These are phyloP conservation scores for Tapirus terrestris DNA, from an alignment of 2,113 vertebrate genomes.

Conservation along the genomic window DNA sequence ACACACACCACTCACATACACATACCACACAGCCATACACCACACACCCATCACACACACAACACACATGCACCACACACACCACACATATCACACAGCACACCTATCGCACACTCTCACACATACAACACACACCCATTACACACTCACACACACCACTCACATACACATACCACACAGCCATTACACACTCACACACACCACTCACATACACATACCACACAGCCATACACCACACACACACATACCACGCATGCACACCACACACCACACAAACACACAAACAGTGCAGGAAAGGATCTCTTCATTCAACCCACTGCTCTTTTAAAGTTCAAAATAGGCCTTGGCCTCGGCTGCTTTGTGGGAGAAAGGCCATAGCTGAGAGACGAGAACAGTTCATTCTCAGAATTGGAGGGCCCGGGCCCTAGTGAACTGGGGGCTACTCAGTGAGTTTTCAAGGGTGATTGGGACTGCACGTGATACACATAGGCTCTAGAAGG, in stretches of 20 bases:
- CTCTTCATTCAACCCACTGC: not conserved
- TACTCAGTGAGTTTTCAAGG: not conserved
- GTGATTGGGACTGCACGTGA: not conserved
- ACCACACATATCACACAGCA: not conserved
- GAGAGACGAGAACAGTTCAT: accelerated
- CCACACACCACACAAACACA: not conserved
- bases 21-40: not conserved
- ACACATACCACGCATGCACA: not conserved
- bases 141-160: not conserved
- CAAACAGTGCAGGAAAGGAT: not conserved
- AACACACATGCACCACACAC: too few relatives aligned
- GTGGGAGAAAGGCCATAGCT: not conserved
- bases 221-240: not conserved
- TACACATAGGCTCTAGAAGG: not conserved
- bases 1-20: not conserved
- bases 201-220: not conserved
- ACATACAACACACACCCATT: not conserved
- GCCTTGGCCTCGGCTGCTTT: not conserved
- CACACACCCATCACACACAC: not conserved
- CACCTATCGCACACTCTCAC: not conserved
- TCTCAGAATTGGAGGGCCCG: not conserved
- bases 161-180: not conserved
- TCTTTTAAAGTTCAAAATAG: not conserved
- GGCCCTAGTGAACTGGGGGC: not conserved
- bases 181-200: not conserved